These are phyloP conservation scores for Drosophila sordidula DNA, from an alignment of 2,888 invertebrate species.

Conservation along the genomic window DNA sequence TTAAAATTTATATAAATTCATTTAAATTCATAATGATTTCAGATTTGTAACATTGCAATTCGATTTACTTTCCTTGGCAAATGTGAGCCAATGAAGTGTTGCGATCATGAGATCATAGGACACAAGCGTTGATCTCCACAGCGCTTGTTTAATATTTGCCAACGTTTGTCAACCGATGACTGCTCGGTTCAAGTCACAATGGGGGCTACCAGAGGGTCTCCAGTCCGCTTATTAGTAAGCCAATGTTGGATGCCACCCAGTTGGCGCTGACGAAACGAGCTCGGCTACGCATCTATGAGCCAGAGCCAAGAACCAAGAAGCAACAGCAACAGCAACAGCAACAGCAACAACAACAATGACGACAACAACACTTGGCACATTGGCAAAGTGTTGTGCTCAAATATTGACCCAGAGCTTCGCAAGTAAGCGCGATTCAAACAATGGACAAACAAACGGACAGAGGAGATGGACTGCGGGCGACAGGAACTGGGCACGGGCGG, in stretches of 20 bases:
- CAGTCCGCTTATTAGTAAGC: constrained; percentile 43
- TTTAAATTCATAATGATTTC: too few species aligned
- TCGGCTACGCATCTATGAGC: constrained; percentile 12
- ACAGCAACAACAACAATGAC: constrained; percentile 1
- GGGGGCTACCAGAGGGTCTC: constrained; percentile 11
- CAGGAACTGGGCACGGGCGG: constrained; percentile 34
- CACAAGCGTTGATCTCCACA: background rate
- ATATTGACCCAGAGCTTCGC: constrained; percentile 80
- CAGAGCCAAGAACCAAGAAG: constrained; percentile 9
- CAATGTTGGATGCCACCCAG: constrained; percentile 55
- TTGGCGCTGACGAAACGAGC: constrained; percentile 24
- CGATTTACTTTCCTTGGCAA: background rate
- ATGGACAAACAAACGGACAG: constrained; percentile 67
- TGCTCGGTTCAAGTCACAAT: constrained; percentile 24
- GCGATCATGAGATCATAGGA: constrained; percentile 29
- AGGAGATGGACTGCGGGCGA: constrained; percentile 5
- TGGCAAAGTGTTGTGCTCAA: constrained; percentile 79
- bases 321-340: constrained; percentile 8
- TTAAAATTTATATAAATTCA: too few species aligned
- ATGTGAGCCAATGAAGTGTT: background rate
- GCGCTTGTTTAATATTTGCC: constrained; percentile 25
- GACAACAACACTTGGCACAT: constrained; percentile 74
- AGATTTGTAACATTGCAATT: background rate
- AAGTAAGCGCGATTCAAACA: constrained; percentile 82
- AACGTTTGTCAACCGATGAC: constrained; percentile 36